Base-by-base conservation (phyloP, 2,888 invertebrate species). In the Elmis aenea region DNA sequence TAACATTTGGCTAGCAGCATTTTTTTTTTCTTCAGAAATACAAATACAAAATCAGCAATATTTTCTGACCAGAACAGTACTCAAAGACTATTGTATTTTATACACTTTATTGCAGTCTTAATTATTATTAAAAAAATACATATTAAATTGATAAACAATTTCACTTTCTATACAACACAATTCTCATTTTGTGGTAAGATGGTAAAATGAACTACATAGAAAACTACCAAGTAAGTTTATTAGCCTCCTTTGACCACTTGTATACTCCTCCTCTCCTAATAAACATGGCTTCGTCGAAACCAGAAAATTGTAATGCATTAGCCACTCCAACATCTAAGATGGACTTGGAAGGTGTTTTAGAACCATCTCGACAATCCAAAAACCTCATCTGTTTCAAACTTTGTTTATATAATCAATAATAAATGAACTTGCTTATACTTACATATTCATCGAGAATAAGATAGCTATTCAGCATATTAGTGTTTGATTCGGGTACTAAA, bases 381-480 rank as follows among this genome's bases (percentile, higher is more conserved):
- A 74, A 74, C 33, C 73, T 45, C 72, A 73, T 72, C 65, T 68
- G 34, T 22, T 33, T 1, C 12, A 23, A 34, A 18, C 10, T 13
- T 23, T 16, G 22, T 13, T 31, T 29, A 13, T 10, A 5, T 13
- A n/a, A 18, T 25, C 20, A 16, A 13, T n/a, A n/a, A n/a, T n/a
- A n/a, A n/a, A n/a, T n/a, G n/a, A n/a, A n/a, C n/a, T n/a, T n/a
- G n/a, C n/a, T n/a, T n/a, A 10, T 30, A 52, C 62, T 57, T 57
- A 67, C 68, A 54, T 71, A 69, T 65, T 74, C 73, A 43, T 74
- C 73, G 32, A 74, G 54, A 41, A 74, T 72, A 13, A 74, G 49
- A 44, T 74, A 74, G 44, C 70, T 70, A 43, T 73, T 71, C 50
- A 69, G 70, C 72, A 73, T 72, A 51, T 66, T 64, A 2, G 13